Conservation (phyloP, 2,888 invertebrate genomes). For the Megalurothrips usitatus region DNA sequence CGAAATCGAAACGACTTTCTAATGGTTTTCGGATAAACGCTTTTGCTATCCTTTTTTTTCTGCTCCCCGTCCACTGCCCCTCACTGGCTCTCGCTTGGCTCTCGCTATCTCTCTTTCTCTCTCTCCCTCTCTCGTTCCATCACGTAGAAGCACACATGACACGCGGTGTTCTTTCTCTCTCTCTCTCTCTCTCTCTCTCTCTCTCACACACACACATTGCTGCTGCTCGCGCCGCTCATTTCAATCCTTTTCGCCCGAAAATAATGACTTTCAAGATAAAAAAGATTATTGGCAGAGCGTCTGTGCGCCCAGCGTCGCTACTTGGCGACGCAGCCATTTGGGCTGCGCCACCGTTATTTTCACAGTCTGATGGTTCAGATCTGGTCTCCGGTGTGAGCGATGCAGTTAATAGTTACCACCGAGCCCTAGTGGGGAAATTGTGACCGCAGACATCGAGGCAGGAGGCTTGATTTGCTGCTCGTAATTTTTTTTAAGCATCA, state of each 20-base stretch:
- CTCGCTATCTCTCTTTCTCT: background rate
- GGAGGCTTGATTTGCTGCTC: too few species aligned
- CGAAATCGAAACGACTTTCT: conserved; percentile 22
- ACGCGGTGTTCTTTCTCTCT: background rate
- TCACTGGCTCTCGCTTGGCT: background rate
- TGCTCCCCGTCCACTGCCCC: background rate
- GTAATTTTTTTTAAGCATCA: too few species aligned
- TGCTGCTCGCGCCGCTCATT: background rate
- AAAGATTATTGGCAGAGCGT: background rate
- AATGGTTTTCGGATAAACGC: conserved; percentile 26
- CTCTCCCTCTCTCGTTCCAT: background rate
- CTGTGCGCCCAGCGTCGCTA: background rate
- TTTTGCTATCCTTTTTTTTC: background rate
- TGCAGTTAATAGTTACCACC: too few species aligned
- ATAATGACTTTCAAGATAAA: background rate
- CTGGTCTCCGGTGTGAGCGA: too few species aligned
- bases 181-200: background rate
- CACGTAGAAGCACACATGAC: too few species aligned
- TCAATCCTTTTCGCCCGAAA: background rate
- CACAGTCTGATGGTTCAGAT: too few species aligned
- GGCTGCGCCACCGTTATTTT: too few species aligned
- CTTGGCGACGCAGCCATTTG: too few species aligned
- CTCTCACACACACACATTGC: background rate
- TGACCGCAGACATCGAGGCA: too few species aligned
- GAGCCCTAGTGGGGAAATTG: too few species aligned